Evolutionary conservation across 2,797 vertebrate species (phyloP), one percentile per base, ranked within the genome.

Genomic region (Sebastes hubbsi): DNA sequence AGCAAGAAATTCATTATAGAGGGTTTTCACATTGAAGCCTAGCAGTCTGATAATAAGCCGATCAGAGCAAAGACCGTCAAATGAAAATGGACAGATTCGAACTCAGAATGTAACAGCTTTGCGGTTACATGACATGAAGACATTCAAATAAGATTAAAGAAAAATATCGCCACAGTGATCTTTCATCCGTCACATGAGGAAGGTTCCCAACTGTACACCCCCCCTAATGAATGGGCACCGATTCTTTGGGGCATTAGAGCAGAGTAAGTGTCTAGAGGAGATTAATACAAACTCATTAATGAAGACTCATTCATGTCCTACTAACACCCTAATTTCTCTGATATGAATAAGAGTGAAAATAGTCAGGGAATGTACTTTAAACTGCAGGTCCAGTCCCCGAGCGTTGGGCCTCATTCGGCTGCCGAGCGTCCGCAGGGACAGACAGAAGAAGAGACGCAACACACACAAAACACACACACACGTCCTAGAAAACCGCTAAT

Each of bases 401-500:
- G 84, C 46, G 24, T 30, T 77, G 85, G 66, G 75, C 78, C 70
- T 74, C 49, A 36, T 84, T 89, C 60, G 38, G 73, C 30, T 42
- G 72, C 29, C 0, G 25, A 79, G 70, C 5, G 32, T 80, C 86
- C 72, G 25, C 46, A 49, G 84, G 71, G 87, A 89, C 36, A 38
- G n/a, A 79, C 55, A 46, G 20, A 80, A 61, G 72, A 89, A 83
- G 22, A 82, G 61, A 78, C 87, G 52, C 20, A 22, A 82, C 75
- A 56, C 81, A 82, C 49, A 46, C 36, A 79, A 72, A 54, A 76
- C 60, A 71, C 67, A 72, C 73, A 72, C 62, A 56, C 32, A 76
- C 32, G 65, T 75, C 81, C 65, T 34, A 87, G 83, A 90, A 81
- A 84, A 75, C 65, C 59, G 74, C 30, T 80, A 80, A 90, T 90